Base-by-base conservation (phyloP, 2,888 invertebrate genomes). In the Melanargia galathea region DNA sequence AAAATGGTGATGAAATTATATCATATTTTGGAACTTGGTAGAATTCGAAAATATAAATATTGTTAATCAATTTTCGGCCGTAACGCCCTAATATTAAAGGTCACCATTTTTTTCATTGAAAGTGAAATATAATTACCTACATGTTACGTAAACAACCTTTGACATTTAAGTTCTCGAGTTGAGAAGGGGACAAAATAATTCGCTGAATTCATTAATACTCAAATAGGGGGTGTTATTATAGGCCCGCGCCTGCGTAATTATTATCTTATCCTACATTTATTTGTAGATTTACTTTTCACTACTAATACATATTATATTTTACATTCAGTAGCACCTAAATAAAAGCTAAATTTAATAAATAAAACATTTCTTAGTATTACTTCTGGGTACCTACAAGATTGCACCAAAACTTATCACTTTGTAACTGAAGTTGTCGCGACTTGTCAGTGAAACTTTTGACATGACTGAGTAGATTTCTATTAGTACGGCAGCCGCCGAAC, bases 151-250 rank as follows among this genome's bases (percentile, higher is more conserved):
- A 68, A 57, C 49, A 55, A 70, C 71, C 66, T 68, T 52, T 74
- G 75, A 73, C 73, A 75, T 76, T 73, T 71, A 63, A 67, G 52
- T 64, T 65, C 66, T 60, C 38, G 51, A 30, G 26, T 48, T 10
- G 45, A 30, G 57, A 57, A 45, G 33, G 58, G 58, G 48, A 49
- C 45, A 46, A 20, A 45, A 57, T 58, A 35, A 38, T 46, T 58
- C 58, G 20, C 4, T 13, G 46, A 58, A 58, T 24, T 58, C 24
- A 48, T 58, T 26, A 30, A 7, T 49, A 58, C 35, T 48, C 20
- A 33, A 46, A 43, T 16, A 6, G 33, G n/a, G 20, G 33, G 35
- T 35, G 35, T 35, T 33, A 33, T 51, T 51, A 51, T 30, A 51
- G 13, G 30, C 11, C 13, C 2, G 26, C n/a, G 49, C 22, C 20